Evolutionary conservation across 2,113 vertebrate species (phyloP).

Genomic region (Paramisgurnus dabryanus): DNA sequence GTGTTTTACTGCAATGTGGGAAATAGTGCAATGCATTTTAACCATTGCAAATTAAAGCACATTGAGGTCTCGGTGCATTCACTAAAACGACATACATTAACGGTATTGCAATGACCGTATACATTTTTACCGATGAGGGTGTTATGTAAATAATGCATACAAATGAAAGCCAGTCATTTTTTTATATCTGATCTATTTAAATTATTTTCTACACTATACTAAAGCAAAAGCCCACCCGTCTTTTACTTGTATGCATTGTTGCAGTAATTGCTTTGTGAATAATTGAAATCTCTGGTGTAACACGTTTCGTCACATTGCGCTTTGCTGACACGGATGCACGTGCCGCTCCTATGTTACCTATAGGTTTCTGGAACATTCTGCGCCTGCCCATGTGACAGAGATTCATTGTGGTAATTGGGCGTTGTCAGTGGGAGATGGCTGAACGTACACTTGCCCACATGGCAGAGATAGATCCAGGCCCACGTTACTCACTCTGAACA

Average conservation of each 20-base stretch:
- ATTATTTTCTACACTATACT: too few relatives aligned
- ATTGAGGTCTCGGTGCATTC: not conserved
- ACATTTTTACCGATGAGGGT: too few relatives aligned
- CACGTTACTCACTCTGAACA: constrained; percentile 5
- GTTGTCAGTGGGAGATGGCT: constrained; percentile 75
- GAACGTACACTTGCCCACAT: constrained; percentile 58
- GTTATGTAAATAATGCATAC: too few relatives aligned
- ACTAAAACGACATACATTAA: not conserved
- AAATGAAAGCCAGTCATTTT: too few relatives aligned
- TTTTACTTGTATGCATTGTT: too few relatives aligned
- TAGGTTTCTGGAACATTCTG: constrained; percentile 42
- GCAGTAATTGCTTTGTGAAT: too few relatives aligned
- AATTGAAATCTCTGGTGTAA: too few relatives aligned
- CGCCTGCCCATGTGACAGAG: constrained; percentile 48
- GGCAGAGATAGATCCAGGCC: constrained; percentile 23
- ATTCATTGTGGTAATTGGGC: constrained; percentile 76
- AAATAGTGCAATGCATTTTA: not conserved
- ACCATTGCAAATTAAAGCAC: too few relatives aligned
- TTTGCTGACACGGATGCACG: constrained; percentile 14
- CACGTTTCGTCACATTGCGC: not conserved
- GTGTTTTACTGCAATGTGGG: not conserved
- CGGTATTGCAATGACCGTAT: too few relatives aligned
- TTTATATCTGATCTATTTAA: too few relatives aligned
- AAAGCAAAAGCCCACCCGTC: too few relatives aligned
- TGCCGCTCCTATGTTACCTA: constrained; percentile 32